Evolutionary conservation across 2,888 invertebrate species (phyloP), one percentile per base, ranked within the genome.

Genomic region (Oxyteleia sp.): DNA sequence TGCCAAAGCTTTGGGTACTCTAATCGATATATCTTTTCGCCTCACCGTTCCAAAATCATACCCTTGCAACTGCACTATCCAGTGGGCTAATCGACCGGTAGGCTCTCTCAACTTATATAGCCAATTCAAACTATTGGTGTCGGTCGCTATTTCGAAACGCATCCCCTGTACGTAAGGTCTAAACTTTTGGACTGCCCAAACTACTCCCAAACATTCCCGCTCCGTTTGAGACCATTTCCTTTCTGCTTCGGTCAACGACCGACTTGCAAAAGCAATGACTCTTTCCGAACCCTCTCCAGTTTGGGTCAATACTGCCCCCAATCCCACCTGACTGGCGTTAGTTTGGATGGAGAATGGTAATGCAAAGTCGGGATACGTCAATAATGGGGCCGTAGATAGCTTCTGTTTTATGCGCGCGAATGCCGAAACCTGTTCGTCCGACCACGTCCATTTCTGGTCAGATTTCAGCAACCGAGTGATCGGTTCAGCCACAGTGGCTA

Each of bases 91-190:
- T n/a, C n/a, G n/a, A n/a, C n/a, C n/a, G 68, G 3, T 51, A 51
- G 68, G 68, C 16, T 69, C 55, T 10, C 35, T 69, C 8, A 57
- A 11, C 1, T 13, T 20, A 1, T 35, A 5, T 11, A 57, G 26
- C 55, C 57, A 69, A 18, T 55, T 69, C 23, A 69, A 15, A 41
- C 69, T 69, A 35, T 32, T 47, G n/a, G 18, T 53, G 15, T 55
- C 43, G 2, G 68, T 55, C 10, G 47, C 63, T 1, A 63, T 10
- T 2, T 0, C n/a, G 10, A 47, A 45, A 18, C 3, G 0, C 4
- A 7, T 2, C 4, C 63, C 63, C 10, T 64, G 49, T 0, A 64
- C 13, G 47, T 49, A 64, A 1, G 64, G 64, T 23, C 64, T 7
- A 11, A 49, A 64, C 49, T 64, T 49, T 32, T 32, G 38, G 38